Evolutionary conservation across 37 sponge, comb jelly and placozoan genomes (phyloP).

Genomic region (Cliona cf. orientalis): DNA sequence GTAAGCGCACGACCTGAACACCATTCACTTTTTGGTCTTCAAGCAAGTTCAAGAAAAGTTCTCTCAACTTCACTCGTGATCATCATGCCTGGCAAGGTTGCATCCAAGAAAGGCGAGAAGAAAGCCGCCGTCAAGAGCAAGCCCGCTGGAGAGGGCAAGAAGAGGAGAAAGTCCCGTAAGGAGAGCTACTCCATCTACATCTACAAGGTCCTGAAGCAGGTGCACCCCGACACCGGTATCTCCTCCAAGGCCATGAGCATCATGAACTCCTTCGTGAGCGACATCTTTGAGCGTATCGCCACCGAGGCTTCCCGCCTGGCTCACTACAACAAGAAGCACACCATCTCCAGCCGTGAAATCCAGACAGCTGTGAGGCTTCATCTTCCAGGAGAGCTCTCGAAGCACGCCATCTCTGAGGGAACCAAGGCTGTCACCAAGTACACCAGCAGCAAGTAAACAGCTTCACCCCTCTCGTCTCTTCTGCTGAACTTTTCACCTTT

Average conservation of each 20-base stretch:
- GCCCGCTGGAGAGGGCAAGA: conserved; percentile 53
- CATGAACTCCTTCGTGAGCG: conserved; percentile 98
- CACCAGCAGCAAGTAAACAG: conserved; percentile 41
- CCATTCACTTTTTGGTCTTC: no score
- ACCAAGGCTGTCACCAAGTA: conserved; percentile 93
- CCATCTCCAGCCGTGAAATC: conserved; percentile 95
- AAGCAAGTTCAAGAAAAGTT: no score
- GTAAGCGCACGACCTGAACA: no score
- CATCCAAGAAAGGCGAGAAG: conserved; percentile 49
- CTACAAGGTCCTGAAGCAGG: conserved; percentile 99
- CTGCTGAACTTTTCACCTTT: neutral
- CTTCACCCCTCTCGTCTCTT: no score
- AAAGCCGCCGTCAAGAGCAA: conserved; percentile 43
- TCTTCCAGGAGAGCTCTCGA: conserved; percentile 94
- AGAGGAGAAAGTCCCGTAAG: conserved; percentile 80
- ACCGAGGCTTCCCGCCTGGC: conserved; percentile 93
- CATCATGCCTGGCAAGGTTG: conserved; percentile 79
- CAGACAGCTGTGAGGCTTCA: conserved; percentile 96
- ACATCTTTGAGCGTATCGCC: conserved; percentile 94
- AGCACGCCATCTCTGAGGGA: conserved; percentile 94
- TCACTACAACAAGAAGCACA: conserved; percentile 97
- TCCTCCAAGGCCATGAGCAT: conserved; percentile 96
- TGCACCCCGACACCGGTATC: conserved; percentile 97
- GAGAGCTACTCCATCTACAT: conserved; percentile 97
- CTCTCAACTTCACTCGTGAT: no score